Evolutionary conservation across 64 coral and sea anemone species (phyloP), one percentile per base, ranked within the genome.

Genomic region (Actinia equina): DNA sequence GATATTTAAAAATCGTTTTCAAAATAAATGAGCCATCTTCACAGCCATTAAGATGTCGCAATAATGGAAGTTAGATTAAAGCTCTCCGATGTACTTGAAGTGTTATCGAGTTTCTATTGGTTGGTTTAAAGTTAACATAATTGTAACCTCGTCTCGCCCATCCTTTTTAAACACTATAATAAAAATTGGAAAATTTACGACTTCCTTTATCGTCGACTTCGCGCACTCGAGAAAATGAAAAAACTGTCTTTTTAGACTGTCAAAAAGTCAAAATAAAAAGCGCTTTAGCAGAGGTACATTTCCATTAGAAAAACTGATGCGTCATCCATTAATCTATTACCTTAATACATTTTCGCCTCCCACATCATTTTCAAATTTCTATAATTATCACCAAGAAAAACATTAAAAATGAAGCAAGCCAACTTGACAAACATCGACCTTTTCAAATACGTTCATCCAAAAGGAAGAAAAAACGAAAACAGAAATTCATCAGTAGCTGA

Each of bases 21-120:
- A 74, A 74, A 74, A 74, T 74, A 74, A 74, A 74, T 74, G 69
- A 74, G 10, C 69, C 23, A 30, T 74, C 69, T 74, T 3, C n/a
- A 41, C 11, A 26, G 69, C 69, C 69, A 74, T 74, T 74, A 74
- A 41, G 30, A 37, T 41, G 23, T 74, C 27, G 10, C 26, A 74
- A 74, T 7, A 30, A 27, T 37, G 11, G 41, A 30, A 41, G 10
- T 26, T 41, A 30, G 23, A 74, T 74, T 30, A n/a, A 65, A 65
- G n/a, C 3, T 6, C 22, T 1, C 7, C 62, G 55, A 57, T 8
- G n/a, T 65, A 65, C 62, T 20, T 65, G 62, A 7, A 65, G 14
- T 74, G 13, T 74, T 13, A 74, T 30, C 26, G 12, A 30, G 8
- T 12, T 13, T 74, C 14, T 4, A 74, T 74, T 74, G 69, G 69